Percentiles rank a stretch among this genome's conserved stretches.
Conservation (phyloP, 2,888 invertebrate species). For the Choristoneura rosaceana region DNA sequence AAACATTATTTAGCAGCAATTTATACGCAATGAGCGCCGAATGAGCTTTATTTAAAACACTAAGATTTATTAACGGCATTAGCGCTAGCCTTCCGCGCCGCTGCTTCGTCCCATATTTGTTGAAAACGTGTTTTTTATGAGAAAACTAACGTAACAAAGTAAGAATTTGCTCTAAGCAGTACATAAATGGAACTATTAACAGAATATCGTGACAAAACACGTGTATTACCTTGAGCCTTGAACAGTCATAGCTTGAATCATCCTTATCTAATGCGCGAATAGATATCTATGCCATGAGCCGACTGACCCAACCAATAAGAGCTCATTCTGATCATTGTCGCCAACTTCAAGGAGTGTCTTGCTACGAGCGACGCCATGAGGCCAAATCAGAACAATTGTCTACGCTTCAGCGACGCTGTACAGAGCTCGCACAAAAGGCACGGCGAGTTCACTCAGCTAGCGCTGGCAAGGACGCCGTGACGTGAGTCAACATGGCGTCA, state of each 20-base stretch:
- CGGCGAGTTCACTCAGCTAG: slow-evolving; percentile 44
- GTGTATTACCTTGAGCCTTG: background rate
- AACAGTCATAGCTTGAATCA: slow-evolving; percentile 8
- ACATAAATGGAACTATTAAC: no score
- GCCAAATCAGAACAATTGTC: slow-evolving; percentile 23
- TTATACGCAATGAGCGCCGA: slow-evolving; percentile 24
- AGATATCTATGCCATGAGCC: background rate
- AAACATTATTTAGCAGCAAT: slow-evolving; percentile 43
- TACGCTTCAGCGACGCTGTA: slow-evolving; percentile 17
- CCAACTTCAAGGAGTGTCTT: background rate
- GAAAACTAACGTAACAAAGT: no score
- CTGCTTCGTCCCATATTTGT: background rate
- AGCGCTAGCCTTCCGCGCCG: background rate
- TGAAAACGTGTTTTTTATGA: background rate
- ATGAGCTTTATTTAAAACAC: slow-evolving; percentile 29
- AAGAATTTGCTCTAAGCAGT: no score
- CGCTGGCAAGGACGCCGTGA: slow-evolving; percentile 64
- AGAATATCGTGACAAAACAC: background rate
- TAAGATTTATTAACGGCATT: slow-evolving; percentile 25
- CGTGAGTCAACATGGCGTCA: slow-evolving; percentile 66
- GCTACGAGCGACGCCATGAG: background rate
- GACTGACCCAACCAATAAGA: background rate
- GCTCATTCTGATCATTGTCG: background rate
- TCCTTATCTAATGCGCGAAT: background rate
- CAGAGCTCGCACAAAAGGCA: slow-evolving; percentile 52